phyloP scores from a whole-genome alignment of 2,797 vertebrate genomes.

The Spizella passerina region DNA sequence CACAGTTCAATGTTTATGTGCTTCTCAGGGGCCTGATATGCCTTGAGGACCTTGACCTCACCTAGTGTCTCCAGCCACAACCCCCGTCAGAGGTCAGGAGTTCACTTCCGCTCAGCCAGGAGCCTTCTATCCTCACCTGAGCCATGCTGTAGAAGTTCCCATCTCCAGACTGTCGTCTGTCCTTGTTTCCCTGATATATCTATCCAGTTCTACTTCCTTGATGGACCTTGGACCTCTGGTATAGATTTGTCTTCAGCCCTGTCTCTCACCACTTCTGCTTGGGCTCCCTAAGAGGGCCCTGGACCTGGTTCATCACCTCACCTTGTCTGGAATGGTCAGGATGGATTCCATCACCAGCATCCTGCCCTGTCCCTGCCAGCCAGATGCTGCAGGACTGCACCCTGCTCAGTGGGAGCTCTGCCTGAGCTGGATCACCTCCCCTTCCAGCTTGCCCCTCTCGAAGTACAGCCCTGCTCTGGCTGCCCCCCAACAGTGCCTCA shows the following conservation, averaged over 20 bases:
- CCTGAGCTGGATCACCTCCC: not conserved
- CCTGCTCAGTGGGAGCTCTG: not conserved
- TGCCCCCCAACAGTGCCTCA: not conserved
- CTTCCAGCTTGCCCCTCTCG: rapidly evolving
- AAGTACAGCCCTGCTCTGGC: not conserved
- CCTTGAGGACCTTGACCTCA: not conserved
- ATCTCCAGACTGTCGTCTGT: not conserved
- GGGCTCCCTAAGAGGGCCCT: not conserved
- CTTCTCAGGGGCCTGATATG: not conserved
- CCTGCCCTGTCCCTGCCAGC: not conserved
- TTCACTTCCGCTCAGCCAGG: not conserved
- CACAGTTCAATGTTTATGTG: not conserved
- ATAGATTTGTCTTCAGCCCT: not conserved
- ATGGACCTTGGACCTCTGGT: not conserved
- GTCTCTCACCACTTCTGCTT: rapidly evolving
- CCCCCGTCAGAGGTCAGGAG: not conserved
- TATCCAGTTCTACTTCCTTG: not conserved
- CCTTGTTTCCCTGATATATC: not conserved
- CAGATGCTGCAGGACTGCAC: not conserved
- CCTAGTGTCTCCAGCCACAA: not conserved
- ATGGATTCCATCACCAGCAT: not conserved
- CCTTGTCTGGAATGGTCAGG: not conserved
- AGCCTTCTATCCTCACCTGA: not conserved
- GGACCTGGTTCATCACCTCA: not conserved
- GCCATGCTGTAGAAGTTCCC: rapidly evolving